Evolutionary conservation across 1,140 invertebrate species (phyloP).

Genomic region (Zaprionus davidi): DNA sequence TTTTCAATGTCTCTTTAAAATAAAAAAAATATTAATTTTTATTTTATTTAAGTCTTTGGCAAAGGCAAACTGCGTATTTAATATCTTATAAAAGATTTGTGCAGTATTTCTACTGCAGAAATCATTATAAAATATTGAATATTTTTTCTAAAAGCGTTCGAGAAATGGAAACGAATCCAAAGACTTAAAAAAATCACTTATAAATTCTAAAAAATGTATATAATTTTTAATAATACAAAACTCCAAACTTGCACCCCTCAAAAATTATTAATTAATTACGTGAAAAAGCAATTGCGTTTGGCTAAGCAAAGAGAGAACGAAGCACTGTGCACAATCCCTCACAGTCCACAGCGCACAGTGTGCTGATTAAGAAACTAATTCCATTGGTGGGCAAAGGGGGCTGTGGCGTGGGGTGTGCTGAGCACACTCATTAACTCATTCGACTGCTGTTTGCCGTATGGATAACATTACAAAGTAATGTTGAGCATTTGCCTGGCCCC

Average conservation of each 20-base stretch:
- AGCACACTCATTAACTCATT: slow-evolving; percentile 41
- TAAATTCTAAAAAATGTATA: neutral
- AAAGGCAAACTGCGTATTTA: no score
- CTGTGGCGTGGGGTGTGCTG: neutral
- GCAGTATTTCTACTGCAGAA: neutral
- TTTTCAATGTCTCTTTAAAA: neutral
- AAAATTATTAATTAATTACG: slow-evolving; percentile 10
- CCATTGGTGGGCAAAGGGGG: neutral
- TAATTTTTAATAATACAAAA: neutral
- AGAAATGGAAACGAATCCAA: neutral
- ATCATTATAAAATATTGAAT: no score
- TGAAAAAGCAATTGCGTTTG: slow-evolving; percentile 4
- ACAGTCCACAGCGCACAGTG: slow-evolving; percentile 7
- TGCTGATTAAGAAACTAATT: slow-evolving; percentile 65
- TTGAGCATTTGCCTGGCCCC: slow-evolving; percentile 45
- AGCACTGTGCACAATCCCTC: neutral
- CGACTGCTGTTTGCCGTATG: slow-evolving; percentile 50
- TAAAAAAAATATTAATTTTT: no score
- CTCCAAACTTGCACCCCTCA: neutral
- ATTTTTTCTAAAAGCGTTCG: no score
- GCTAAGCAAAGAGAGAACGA: neutral
- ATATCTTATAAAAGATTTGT: neutral
- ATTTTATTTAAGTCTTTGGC: no score
- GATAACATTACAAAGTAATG: slow-evolving; percentile 57
- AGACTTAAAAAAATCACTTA: neutral